A percentile compares a stretch with the other conserved stretches of the same genome.
These are phyloP conservation scores for Apaloderma vittatum DNA, from an alignment of 2,113 vertebrate genomes.

Conservation along the genomic window DNA sequence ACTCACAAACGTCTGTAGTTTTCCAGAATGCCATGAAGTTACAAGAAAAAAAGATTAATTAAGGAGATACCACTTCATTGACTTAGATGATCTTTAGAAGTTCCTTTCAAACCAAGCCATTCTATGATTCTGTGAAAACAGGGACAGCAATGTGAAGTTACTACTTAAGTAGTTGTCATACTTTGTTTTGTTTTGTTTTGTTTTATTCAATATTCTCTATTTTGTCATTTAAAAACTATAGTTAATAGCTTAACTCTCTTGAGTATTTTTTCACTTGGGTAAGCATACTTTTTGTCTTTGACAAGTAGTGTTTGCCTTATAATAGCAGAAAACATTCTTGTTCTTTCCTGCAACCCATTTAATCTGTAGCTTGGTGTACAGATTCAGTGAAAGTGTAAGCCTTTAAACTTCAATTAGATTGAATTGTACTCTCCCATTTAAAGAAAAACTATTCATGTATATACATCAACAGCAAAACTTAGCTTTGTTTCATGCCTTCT, in stretches of 20 bases:
- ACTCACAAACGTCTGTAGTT: background rate
- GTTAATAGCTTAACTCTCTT: background rate
- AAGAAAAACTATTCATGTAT: background rate
- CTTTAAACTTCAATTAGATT: background rate
- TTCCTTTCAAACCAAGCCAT: background rate
- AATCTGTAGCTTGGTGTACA: background rate
- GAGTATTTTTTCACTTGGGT: background rate
- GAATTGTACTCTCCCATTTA: background rate
- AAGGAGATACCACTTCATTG: background rate
- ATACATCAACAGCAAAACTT: background rate
- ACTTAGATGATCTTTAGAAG: background rate
- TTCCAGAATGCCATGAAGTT: background rate
- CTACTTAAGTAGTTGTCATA: background rate
- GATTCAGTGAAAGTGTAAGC: background rate
- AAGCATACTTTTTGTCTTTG: background rate
- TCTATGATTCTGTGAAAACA: background rate
- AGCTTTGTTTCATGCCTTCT: background rate
- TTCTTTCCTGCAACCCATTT: background rate
- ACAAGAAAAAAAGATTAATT: background rate
- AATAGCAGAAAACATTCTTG: background rate
- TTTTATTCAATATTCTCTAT: background rate
- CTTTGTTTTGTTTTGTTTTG: background rate
- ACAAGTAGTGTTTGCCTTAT: background rate
- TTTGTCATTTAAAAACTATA: background rate
- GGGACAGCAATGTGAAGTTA: background rate